Base-by-base conservation (phyloP, 2,888 invertebrate species). In the Andrena bicolor region DNA sequence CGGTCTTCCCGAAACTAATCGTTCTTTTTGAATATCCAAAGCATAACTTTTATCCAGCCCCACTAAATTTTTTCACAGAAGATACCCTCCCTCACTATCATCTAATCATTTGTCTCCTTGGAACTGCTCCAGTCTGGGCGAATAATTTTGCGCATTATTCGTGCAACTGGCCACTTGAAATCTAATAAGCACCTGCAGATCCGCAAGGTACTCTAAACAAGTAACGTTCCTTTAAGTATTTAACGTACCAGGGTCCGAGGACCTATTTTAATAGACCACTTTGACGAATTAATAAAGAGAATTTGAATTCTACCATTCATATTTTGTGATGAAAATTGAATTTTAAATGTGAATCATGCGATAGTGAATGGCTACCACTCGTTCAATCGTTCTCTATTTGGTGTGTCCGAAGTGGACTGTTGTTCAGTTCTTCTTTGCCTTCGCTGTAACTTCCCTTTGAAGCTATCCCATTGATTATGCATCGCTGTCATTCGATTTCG, bases 311-410 rank as follows among this genome's bases (percentile, higher is more conserved):
- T 16, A 56, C 8, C 51, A 35, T 32, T 23, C 8, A 23, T 41
- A 26, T 66, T 63, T 3, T 66, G 26, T 48, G 32, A 53, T 60
- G 49, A 53, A 64, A 28, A 61, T 26, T 23, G 48, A 61, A 61
- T 4, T 8, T 63, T 63, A 51, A 79, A 80, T 68, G 49, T 66
- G 23, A 35, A 79, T 35, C 49, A 13, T 71, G 48, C 16, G 63
- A 41, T 41, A 32, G 28, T 58, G 32, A 60, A 53, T n/a, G 10
- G 35, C 30, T 78, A 35, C 60, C 69, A 64, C 49, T 71, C 60
- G 56, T 71, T 64, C 30, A 61, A 64, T 56, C 64, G 23, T 53
- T 53, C 23, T 66, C 20, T 28, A 16, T 35, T 56, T 16, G 48
- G 30, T 53, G 51, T 32, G 20, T 48, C 56, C 10, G 30, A 20